phyloP scores from a whole-genome alignment of 2,888 invertebrate species.

The Tipula helvola region DNA sequence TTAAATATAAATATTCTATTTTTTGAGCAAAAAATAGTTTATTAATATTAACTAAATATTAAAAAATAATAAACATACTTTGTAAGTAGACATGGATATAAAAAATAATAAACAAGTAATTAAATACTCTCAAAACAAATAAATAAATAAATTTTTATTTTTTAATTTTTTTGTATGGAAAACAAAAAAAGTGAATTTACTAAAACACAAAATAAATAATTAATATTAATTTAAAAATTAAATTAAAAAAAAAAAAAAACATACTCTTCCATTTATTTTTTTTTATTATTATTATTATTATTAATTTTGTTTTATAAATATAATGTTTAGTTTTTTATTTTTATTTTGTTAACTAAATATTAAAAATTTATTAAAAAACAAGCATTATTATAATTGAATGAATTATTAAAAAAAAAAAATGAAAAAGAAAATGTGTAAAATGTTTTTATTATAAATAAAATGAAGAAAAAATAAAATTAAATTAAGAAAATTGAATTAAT shows the following conservation, averaged over 20 bases:
- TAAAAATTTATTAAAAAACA: not conserved
- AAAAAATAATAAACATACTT: not conserved
- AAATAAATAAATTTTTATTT: not conserved
- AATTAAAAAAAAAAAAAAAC: not conserved
- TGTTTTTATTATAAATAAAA: conserved; percentile 9
- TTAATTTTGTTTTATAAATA: not conserved
- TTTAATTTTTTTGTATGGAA: not conserved
- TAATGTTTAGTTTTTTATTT: not conserved
- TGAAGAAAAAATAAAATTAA: not conserved
- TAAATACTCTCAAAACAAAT: not conserved
- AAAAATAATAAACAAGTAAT: not conserved
- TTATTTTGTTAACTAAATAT: not conserved
- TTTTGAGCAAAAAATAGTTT: not conserved
- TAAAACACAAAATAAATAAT: not conserved
- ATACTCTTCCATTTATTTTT: not conserved
- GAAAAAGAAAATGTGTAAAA: conserved; percentile 8
- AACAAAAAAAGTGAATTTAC: not conserved
- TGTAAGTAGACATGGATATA: not conserved
- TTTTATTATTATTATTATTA: not conserved
- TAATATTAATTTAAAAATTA: not conserved
- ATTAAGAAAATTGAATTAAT: not conserved
- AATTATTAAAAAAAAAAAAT: not conserved
- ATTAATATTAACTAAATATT: not conserved
- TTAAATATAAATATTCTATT: not conserved
- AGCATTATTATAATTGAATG: not conserved